Percentiles rank a stretch among this genome's conserved stretches.
These are phyloP conservation scores for Aythya fuligula DNA, from an alignment of 2,797 vertebrate species.

Conservation along the genomic window DNA sequence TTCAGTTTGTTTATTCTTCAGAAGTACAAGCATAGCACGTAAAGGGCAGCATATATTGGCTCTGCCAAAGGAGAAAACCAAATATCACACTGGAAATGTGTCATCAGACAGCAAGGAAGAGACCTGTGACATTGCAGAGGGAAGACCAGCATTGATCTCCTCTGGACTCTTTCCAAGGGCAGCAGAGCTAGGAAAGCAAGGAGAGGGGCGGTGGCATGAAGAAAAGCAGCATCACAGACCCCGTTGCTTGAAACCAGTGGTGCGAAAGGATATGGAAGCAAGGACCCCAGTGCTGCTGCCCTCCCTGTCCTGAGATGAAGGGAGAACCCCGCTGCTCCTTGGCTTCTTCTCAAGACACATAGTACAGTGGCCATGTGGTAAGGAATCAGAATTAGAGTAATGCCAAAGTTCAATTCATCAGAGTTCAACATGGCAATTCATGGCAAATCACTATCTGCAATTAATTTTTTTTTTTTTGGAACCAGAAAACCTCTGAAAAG, in stretches of 20 bases:
- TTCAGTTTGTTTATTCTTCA: not conserved
- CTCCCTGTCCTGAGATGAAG: not conserved
- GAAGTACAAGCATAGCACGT: not conserved
- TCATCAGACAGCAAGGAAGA: not conserved
- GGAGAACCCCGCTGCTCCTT: not conserved
- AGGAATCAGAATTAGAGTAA: not conserved
- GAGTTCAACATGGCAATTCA: not conserved
- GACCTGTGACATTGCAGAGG: not conserved
- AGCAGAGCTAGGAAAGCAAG: not conserved
- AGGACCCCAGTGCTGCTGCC: not conserved
- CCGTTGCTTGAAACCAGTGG: not conserved
- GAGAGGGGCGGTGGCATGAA: rapidly evolving
- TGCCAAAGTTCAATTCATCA: not conserved
- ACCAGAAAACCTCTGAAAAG: not conserved
- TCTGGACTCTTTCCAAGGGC: not conserved
- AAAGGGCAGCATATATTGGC: not conserved
- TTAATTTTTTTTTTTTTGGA: not conserved
- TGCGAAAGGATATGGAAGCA: not conserved
- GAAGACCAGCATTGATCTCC: not conserved
- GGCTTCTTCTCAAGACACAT: not conserved
- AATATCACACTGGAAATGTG: not conserved
- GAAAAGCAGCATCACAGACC: not conserved
- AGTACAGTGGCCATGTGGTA: rapidly evolving
- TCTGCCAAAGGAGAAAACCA: not conserved
- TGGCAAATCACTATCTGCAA: rapidly evolving